Base-by-base conservation (phyloP, 2,888 invertebrate genomes). In the Caradrina kadenii region DNA sequence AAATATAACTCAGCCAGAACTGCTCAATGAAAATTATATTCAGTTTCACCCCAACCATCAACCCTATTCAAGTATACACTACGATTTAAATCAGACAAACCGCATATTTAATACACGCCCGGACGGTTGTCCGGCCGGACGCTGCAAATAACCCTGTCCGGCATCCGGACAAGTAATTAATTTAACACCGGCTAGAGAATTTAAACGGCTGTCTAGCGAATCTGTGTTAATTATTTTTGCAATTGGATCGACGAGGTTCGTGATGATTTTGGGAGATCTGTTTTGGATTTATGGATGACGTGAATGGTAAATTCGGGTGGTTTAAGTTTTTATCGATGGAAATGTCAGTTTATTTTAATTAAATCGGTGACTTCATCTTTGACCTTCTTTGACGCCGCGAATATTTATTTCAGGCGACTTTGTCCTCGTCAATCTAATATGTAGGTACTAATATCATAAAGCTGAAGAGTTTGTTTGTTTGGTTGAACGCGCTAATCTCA, bases 141-240 rank as follows among this genome's bases (percentile, higher is more conserved):
- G 42, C 63, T 48, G 61, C 63, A 76, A 81, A 81, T 70, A 62
- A 45, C 63, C 48, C 53, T 72, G 75, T 75, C 69, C 39, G 75
- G 39, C 15, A 53, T 26, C 45, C 55, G 75, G 73, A 80, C 73
- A 50, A 8, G 63, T 81, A 62, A 82, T 81, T 81, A 82, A 82
- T 74, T 73, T 66, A 76, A 63, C 70, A 58, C 62, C 31, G 39
- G 45, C 69, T 62, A 63, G 62, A 62, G 71, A 71, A 76, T 76
- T 71, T 68, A 71, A 77, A 62, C 55, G 67, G 26, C 49, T 48
- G 73, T 63, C 31, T 17, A 31, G 54, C 10, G 62, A 39, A 31
- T 53, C 45, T 31, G 58, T 66, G 65, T 74, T 80, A 54, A 74
- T 82, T 82, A 80, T 69, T 74, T 53, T 64, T 58, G 49, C 53